Evolutionary conservation across 2,888 invertebrate species (phyloP), one percentile per base, ranked within the genome.

Genomic region (Stenoptilia bipunctidactyla): DNA sequence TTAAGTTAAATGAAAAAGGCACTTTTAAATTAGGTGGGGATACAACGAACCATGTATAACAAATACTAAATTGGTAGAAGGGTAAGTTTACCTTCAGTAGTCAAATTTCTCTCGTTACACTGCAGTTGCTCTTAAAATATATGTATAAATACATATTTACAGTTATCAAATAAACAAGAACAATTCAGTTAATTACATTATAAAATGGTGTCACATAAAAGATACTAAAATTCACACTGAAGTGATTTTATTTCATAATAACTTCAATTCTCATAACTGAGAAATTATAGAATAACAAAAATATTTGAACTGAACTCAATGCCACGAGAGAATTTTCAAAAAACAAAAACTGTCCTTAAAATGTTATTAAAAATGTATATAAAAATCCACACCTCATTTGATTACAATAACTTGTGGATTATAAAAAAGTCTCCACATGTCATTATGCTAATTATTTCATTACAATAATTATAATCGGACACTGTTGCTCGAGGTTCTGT

Each of bases 91-190:
- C 55, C 58, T 56, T 55, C 61, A 57, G 55, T 66, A 20, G 58
- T 61, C 56, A 65, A 63, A 61, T 65, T 70, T 77, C 77, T 79
- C 77, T 79, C 80, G 75, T 77, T 71, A 79, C 79, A 80, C 72
- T 69, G 72, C 62, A 68, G 70, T 76, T 79, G 69, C 73, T 64
- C 79, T 82, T 80, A 80, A 62, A 71, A 68, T 30, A 8, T 30
- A 30, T 20, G 20, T n/a, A n/a, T 30, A 30, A 9, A 30, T 9
- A 30, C 30, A 30, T 30, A 30, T 30, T 30, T 30, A 30, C 30
- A 30, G 30, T 30, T 4, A 30, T 30, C 30, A 30, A 30, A 30
- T 30, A 4, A 20, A 30, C 12, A 30, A 30, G 30, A 30, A 30
- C 20, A 36, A 13, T 36, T 15, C 15, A 3, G 14, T 20, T 20